Base-by-base conservation (phyloP, 1,140 invertebrate species). In the Euwallacea fornicatus region DNA sequence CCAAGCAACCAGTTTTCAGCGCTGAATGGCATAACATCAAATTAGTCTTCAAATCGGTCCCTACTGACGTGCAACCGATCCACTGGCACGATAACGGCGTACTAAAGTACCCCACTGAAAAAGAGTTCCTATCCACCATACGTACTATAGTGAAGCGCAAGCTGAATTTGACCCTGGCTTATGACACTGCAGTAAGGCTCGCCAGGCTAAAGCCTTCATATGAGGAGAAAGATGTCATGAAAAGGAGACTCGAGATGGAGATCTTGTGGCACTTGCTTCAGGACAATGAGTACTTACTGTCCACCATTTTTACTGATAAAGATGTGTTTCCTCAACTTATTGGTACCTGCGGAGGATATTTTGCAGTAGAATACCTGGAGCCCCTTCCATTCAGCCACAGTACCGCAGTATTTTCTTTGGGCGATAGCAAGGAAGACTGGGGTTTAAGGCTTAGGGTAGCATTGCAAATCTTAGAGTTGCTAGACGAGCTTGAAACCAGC, bases 231-330 rank as follows among this genome's bases (percentile, higher is more conserved):
- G 81, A 84, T 47, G 7, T 66, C 0, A 60, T 63, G 7, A 80
- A 78, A 43, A 79, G 85, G 43, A 78, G 82, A n/a, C 74, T 80
- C n/a, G 87, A 88, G 79, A 86, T 89, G 81, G 83, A 86, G 69
- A 88, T 86, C 76, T 80, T 89, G 7, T 90, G 88, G 87, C 76
- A 81, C 46, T 75, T 91, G 13, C 66, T 89, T 7, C 86, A 90
- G 75, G 87, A 90, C 75, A 86, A 88, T 75, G 89, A 90, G 78
- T 91, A 89, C 78, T 69, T 89, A 9, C 80, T 88, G 16, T 84
- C 86, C n/a, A 82, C 84, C 53, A 75, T 89, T 4, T 86, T 85
- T 77, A 83, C 85, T 63, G 84, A 88, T 66, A 81, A 81, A 62
- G 84, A 87, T 60, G 80, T 89, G 55, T 88, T 90, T 75, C 89